Evolutionary conservation across 1,140 invertebrate species (phyloP), one percentile per base, ranked within the genome.

Genomic region (Hylaeus anthracinus): DNA sequence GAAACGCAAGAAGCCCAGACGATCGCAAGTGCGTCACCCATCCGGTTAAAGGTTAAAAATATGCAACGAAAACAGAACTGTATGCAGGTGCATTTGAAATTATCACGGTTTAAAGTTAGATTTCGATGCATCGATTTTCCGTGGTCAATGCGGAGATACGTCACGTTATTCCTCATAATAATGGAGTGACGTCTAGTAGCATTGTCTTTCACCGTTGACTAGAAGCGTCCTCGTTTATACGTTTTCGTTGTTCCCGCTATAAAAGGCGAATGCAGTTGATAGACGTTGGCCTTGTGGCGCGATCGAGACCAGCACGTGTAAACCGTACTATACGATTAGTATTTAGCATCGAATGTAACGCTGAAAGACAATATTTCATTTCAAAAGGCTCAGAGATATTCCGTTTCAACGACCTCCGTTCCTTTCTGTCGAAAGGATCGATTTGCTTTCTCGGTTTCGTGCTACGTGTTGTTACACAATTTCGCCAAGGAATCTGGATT

Each of bases 401-500:
- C 14, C 1, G 65, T 76, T 76, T 60, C 64, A 48, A 15, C n/a
- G 10, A 9, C 8, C 39, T 15, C 41, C 41, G 26, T 58, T 83
- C 58, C 58, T 67, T 84, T 84, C 56, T 26, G 75, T 61, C 12
- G 26, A n/a, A 26, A 8, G 37, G 55, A 81, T 74, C 72, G 72
- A 73, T 84, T 84, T 73, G 78, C 71, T 69, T 72, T 73, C 58
- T n/a, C 78, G 69, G 58, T 14, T 41, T 63, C 66, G 63, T 55
- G 41, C 55, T 43, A n/a, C n/a, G 63, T 43, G 63, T 77, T 43
- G 63, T 77, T 84, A 45, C 78, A 70, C 72, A 81, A 80, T 85
- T 85, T 72, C 72, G 78, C 58, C 67, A 66, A 76, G 82, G 84
- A 85, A 85, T 85, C 79, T 77, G 74, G 75, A 87, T 88, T 86